These are phyloP conservation scores for Eupithecia subumbrata DNA, from an alignment of 2,888 invertebrate genomes.

Conservation along the genomic window DNA sequence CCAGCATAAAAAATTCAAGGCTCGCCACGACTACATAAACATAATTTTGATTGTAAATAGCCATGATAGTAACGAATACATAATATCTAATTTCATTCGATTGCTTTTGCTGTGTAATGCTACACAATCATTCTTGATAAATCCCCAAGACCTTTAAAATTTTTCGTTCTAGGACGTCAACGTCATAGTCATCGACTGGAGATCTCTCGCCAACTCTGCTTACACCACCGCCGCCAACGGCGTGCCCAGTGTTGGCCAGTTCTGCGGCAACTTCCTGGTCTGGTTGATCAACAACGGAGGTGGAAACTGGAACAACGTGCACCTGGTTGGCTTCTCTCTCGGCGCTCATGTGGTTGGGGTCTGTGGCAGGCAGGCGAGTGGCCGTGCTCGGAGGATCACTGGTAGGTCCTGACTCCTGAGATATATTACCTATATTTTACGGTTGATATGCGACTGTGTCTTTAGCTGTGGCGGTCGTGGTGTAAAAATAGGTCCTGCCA, in stretches of 20 bases:
- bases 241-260: constrained; percentile 64
- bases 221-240: constrained; percentile 62
- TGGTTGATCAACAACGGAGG: constrained; percentile 68
- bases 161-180: constrained; percentile 57
- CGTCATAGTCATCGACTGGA: constrained; percentile 75
- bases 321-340: constrained; percentile 75
- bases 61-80: background rate
- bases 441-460: no score
- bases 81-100: background rate
- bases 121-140: no score
- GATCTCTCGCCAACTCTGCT: constrained; percentile 50
- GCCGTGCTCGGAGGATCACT: constrained; percentile 57
- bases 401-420: constrained; percentile 47
- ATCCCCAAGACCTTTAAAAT: background rate
- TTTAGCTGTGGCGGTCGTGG: no score
- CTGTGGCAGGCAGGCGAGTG: constrained; percentile 59
- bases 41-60: no score
- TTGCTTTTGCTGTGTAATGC: no score
- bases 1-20: no score
- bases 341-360: constrained; percentile 75
- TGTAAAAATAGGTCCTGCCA: no score
- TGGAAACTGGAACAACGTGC: constrained; percentile 68
- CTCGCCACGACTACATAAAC: no score
- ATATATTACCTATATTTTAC: no score
- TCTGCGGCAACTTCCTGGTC: constrained; percentile 67